Evolutionary conservation across 2,113 vertebrate species (phyloP).

Genomic region (Tringa solitaria): DNA sequence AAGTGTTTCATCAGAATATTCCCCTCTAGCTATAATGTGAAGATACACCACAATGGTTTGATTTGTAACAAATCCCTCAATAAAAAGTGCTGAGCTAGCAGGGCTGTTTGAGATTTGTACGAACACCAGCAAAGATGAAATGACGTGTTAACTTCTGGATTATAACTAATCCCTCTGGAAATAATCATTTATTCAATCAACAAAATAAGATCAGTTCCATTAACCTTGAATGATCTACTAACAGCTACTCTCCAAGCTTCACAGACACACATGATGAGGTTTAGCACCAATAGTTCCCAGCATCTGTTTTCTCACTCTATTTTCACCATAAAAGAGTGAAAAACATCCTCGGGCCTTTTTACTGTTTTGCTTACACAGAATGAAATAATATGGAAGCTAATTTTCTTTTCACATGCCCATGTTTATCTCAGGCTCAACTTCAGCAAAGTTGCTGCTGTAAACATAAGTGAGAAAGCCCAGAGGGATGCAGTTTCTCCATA

Average conservation of each 20-base stretch:
- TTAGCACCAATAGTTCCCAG: not conserved
- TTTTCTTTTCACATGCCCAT: not conserved
- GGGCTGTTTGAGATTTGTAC: not conserved
- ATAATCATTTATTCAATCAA: slow-evolving; percentile 57
- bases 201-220: slow-evolving; percentile 11
- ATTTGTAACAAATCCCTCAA: not conserved
- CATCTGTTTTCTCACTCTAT: not conserved
- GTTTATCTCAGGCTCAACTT: not conserved
- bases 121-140: slow-evolving; percentile 12
- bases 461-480: not conserved
- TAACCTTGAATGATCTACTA: slow-evolving; percentile 23
- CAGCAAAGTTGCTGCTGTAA: not conserved
- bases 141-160: slow-evolving; percentile 30
- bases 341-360: not conserved
- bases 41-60: not conserved
- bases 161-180: slow-evolving; percentile 53
- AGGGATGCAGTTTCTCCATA: not conserved
- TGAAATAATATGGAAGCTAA: not conserved
- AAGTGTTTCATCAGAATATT: not conserved
- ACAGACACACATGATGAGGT: not conserved
- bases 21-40: not conserved
- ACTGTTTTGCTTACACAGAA: not conserved
- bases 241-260: not conserved
- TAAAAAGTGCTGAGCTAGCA: slow-evolving; percentile 27
- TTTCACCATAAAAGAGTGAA: not conserved